These are phyloP conservation scores for Macropis europaea DNA, from an alignment of 2,888 invertebrate species.

Conservation along the genomic window DNA sequence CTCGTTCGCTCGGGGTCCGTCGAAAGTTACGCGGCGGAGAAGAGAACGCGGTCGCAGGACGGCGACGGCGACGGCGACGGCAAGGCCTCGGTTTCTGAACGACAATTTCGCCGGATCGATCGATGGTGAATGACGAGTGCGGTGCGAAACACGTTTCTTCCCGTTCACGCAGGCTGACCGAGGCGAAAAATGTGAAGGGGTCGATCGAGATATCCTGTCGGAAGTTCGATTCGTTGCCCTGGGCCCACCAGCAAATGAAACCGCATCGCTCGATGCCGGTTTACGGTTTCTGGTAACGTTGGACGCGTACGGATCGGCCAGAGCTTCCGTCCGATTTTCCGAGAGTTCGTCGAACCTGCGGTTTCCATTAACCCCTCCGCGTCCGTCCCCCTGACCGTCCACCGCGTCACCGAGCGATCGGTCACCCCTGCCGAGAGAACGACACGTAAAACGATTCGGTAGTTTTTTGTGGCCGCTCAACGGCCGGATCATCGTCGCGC, in stretches of 20 bases:
- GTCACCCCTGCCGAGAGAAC: constrained; percentile 1
- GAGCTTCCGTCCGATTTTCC: constrained; percentile 38
- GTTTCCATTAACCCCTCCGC: constrained; percentile 45
- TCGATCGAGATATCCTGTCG: background rate
- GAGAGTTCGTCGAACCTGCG: constrained; percentile 45
- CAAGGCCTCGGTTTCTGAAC: too few species aligned
- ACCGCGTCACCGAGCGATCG: constrained; percentile 10
- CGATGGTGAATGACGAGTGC: too few species aligned
- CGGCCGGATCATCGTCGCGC: background rate
- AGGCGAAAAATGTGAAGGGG: background rate
- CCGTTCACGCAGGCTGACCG: background rate
- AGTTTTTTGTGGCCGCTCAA: background rate
- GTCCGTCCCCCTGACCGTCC: background rate
- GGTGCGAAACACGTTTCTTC: background rate
- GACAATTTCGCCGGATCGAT: too few species aligned
- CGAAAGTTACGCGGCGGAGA: too few species aligned
- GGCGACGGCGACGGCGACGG: too few species aligned
- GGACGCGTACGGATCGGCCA: constrained; percentile 18
- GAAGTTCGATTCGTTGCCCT: background rate
- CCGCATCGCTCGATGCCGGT: constrained; percentile 35
- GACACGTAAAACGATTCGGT: constrained; percentile 1
- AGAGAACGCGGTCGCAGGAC: background rate
- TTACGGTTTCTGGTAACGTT: constrained; percentile 16
- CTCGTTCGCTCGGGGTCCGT: constrained; percentile 39
- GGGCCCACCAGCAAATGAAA: constrained; percentile 12